Conservation (phyloP, 2,888 invertebrate species). For the Aproaerema taeniolella region DNA sequence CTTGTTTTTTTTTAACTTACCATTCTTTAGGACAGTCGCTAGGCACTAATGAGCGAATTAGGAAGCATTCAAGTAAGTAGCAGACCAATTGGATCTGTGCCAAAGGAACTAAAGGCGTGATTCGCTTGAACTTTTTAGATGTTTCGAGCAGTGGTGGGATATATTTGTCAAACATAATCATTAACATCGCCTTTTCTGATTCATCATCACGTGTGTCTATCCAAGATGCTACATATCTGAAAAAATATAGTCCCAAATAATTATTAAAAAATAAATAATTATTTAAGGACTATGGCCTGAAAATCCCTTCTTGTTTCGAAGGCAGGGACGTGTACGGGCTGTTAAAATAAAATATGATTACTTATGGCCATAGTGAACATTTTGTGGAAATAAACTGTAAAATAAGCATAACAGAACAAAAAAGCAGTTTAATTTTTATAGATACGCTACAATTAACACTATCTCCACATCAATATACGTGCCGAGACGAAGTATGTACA, state of each 20-base stretch:
- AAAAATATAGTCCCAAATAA: not conserved
- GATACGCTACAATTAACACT: too few relatives aligned
- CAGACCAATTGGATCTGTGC: conserved; percentile 93
- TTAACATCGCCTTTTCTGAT: conserved; percentile 87
- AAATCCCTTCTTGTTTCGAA: too few relatives aligned
- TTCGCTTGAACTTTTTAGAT: conserved; percentile 88
- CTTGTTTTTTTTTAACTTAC: too few relatives aligned
- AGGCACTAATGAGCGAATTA: conserved; percentile 88
- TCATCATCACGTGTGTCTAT: conserved; percentile 85
- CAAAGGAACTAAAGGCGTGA: conserved; percentile 94
- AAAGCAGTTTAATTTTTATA: too few relatives aligned
- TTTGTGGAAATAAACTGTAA: too few relatives aligned
- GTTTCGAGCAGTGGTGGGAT: conserved; percentile 90
- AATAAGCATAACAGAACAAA: too few relatives aligned
- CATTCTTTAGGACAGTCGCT: conserved; percentile 95
- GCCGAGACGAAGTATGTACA: too few relatives aligned
- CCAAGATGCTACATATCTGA: conserved; percentile 92
- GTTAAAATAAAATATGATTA: too few relatives aligned
- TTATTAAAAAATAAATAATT: not conserved
- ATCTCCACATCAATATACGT: too few relatives aligned
- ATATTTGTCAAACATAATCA: conserved; percentile 95
- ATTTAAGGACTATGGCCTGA: not conserved
- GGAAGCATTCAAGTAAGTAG: conserved; percentile 89
- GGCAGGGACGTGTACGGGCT: too few relatives aligned
- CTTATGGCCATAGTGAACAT: too few relatives aligned